phyloP scores from a whole-genome alignment of 2,113 vertebrate species.

The Chaetops frenatus region DNA sequence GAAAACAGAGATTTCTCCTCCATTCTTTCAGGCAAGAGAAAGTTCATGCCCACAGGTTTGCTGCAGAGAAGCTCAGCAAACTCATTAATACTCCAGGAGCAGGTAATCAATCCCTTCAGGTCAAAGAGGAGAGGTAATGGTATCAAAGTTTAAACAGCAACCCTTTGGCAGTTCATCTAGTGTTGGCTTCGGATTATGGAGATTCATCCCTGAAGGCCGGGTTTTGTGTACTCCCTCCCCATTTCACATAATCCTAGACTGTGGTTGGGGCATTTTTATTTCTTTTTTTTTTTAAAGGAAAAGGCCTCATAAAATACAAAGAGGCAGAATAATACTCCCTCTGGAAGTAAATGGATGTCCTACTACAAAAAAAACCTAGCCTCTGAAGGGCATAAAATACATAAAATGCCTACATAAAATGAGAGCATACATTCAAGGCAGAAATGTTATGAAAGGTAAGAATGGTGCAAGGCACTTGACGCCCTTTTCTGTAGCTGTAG shows the following conservation, averaged over 20 bases:
- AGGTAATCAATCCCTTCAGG: constrained; percentile 42
- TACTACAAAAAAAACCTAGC: neutral
- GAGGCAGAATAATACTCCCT: neutral
- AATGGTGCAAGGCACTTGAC: fast-evolving
- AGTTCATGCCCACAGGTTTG: constrained; percentile 15
- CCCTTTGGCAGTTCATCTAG: neutral
- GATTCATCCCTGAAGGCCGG: neutral
- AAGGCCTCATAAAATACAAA: neutral
- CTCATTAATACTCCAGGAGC: constrained; percentile 7
- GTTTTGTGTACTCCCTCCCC: neutral
- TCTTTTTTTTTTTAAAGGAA: neutral
- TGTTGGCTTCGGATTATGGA: constrained; percentile 8
- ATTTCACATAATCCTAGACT: neutral
- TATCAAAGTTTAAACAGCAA: neutral
- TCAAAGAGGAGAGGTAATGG: constrained; percentile 33
- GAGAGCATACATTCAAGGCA: fast-evolving
- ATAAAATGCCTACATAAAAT: neutral
- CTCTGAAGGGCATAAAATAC: neutral
- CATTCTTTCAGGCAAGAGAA: neutral
- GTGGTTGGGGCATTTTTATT: neutral
- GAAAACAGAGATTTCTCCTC: neutral
- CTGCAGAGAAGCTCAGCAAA: constrained; percentile 27
- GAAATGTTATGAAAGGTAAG: neutral
- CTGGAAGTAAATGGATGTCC: neutral
- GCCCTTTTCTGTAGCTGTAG: neutral